Conservation (phyloP, 2,888 invertebrate genomes). For the Polydrusus tereticollis region DNA sequence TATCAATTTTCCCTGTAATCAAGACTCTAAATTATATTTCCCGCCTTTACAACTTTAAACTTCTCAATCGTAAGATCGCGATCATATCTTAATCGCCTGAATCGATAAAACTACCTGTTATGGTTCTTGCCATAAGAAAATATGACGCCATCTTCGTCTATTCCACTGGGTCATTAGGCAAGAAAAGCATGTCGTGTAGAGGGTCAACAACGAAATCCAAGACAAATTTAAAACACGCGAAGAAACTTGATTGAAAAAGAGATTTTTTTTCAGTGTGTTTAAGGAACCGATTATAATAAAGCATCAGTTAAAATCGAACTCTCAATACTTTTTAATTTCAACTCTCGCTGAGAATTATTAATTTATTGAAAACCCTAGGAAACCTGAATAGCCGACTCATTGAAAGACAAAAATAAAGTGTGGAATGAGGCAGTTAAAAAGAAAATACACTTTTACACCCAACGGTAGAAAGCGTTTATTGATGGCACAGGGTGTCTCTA, state of each 20-base stretch:
- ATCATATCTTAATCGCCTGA: slow-evolving; percentile 23
- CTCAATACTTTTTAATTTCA: too few relatives aligned
- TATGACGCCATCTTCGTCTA: slow-evolving; percentile 2
- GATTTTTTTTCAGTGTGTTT: neutral
- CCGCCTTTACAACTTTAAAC: slow-evolving; percentile 22
- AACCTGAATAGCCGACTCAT: too few relatives aligned
- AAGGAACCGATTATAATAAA: neutral
- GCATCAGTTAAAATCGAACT: neutral
- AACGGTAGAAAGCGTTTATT: too few relatives aligned
- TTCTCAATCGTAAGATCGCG: slow-evolving; percentile 24
- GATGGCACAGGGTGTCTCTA: too few relatives aligned
- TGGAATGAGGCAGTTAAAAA: too few relatives aligned
- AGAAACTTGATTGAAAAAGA: neutral
- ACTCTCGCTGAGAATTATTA: too few relatives aligned
- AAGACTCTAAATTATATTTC: slow-evolving; percentile 8
- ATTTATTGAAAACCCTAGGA: too few relatives aligned
- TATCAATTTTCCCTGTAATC: neutral
- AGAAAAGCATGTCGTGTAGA: slow-evolving; percentile 28
- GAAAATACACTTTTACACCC: too few relatives aligned
- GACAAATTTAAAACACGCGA: slow-evolving; percentile 20
- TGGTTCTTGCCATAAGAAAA: slow-evolving; percentile 15
- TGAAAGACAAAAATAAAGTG: too few relatives aligned
- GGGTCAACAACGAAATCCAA: neutral
- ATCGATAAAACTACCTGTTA: slow-evolving; percentile 27
- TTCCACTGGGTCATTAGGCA: slow-evolving; percentile 11